Evolutionary conservation across 1,140 invertebrate species (phyloP), one percentile per base, ranked within the genome.

Genomic region (Monomorium pharaonis): DNA sequence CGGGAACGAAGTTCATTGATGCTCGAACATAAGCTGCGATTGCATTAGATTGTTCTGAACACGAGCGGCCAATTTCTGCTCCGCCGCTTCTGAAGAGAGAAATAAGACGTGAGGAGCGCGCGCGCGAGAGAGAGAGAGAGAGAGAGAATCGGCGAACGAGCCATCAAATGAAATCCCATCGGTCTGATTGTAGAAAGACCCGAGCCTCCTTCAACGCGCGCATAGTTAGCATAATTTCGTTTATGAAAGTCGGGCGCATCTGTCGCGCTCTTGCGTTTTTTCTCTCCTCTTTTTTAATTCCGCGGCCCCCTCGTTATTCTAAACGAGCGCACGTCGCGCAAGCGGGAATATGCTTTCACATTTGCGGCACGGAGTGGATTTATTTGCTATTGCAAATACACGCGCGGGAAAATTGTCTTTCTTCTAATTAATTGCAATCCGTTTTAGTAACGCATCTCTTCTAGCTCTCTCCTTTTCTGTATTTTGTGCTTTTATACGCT

Each of bases 191-290:
- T 63, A 63, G 37, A 74, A 72, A 74, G 83, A 76, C 70, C 67
- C 56, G 76, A 84, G 89, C 88, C 84, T 91, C 75, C 44, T 60
- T 72, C 65, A 84, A 47, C 56, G 49, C 69, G 54, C 77, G 33
- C n/a, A n/a, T 92, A 91, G 85, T 92, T 92, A 91, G 86, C 92
- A 92, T 92, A 92, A 92, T 90, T 90, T 86, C 86, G 87, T 92
- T 92, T 92, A 92, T 88, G 84, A 91, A 91, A 92, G 70, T 88
- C 84, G 44, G 72, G 56, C 12, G 69, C 78, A 58, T 54, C 58
- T 67, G 54, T 69, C 63, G 27, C 21, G 51, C 69, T 78, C 65
- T 21, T n/a, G 24, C 30, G 47, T 76, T 87, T 74, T 33, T 12
- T 33, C 16, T 42, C 14, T 49, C 58, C 54, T 18, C 27, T 54